Percentiles rank a stretch among this genome's conserved stretches.
These are phyloP conservation scores for Drosophila repletoides DNA, from an alignment of 1,140 invertebrate genomes.

Conservation along the genomic window DNA sequence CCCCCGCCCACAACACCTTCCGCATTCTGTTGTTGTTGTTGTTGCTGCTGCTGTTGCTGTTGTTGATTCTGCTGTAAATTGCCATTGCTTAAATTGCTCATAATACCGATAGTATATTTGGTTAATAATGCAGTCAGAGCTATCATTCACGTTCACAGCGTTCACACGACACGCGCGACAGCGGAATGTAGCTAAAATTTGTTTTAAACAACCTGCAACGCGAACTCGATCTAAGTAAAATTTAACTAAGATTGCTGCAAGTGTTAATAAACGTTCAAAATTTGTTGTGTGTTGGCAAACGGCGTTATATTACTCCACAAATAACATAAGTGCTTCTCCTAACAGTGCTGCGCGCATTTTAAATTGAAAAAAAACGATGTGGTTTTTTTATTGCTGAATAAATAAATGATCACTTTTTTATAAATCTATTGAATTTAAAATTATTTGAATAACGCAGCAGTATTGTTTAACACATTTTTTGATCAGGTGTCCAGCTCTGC, in stretches of 20 bases:
- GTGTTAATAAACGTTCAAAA: too few relatives aligned
- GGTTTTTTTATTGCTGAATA: too few relatives aligned
- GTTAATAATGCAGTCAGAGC: constrained; percentile 74
- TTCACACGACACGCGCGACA: constrained; percentile 42
- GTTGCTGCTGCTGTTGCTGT: constrained; percentile 40
- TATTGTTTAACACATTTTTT: too few relatives aligned
- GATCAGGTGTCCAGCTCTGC: too few relatives aligned
- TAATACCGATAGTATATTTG: constrained; percentile 78
- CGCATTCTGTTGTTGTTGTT: constrained; percentile 43
- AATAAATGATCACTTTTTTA: too few relatives aligned
- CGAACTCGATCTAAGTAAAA: constrained; percentile 24
- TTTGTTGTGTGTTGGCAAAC: constrained; percentile 10
- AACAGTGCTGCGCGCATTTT: not conserved
- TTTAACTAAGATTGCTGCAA: constrained; percentile 20
- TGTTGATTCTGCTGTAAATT: constrained; percentile 58
- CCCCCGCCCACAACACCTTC: constrained; percentile 35
- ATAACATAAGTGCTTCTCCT: not conserved
- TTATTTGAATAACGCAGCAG: too few relatives aligned
- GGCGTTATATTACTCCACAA: not conserved
- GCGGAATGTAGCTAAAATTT: constrained; percentile 24
- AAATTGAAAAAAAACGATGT: too few relatives aligned
- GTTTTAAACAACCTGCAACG: constrained; percentile 17
- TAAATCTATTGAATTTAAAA: too few relatives aligned
- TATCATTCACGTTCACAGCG: constrained; percentile 71
- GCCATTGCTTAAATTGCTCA: constrained; percentile 80